Evolutionary conservation across 2,888 invertebrate genomes (phyloP), one percentile per base, ranked within the genome.

Genomic region (Byasa hedistus): DNA sequence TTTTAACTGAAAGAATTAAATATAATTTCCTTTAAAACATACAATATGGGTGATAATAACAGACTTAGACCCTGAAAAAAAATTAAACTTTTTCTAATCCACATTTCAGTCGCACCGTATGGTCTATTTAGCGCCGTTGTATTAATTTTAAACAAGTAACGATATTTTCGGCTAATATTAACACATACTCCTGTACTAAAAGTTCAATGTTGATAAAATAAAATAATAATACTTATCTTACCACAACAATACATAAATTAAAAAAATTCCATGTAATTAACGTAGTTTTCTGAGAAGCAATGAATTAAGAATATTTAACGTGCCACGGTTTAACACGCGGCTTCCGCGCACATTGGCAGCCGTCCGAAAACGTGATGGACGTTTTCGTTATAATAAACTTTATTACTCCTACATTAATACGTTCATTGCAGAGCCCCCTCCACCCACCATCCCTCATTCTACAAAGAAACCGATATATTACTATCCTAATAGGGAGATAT

Each of bases 281-380:
- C 27, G 48, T 10, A 48, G 52, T 61, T 61, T 63, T 66, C 52
- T 57, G 61, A 19, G 61, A 61, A 66, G 66, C 54, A 44, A 57
- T 66, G 61, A 66, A 61, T 61, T 61, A 36, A 36, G 32, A 39
- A 62, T 54, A 57, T 54, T 64, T 66, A 51, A 58, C 52, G 54
- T 57, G n/a, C 23, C 57, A 61, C 57, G 54, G 24, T 54, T 39
- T 27, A 54, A 36, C 59, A 44, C 57, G 32, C 21, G 5, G 58
- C 54, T 62, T 62, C 54, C 32, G 22, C 19, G 32, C 27, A 22
- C 32, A 44, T 62, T 62, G 62, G 66, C 62, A 66, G 21, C 56
- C 17, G 51, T 59, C 51, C 59, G 55, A 62, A 66, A 58, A 32
- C 32, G 27, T 44, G 39, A 21, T 52, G 56, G 22, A 15, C 22